A percentile compares a stretch with the other conserved stretches of the same genome.
These are phyloP conservation scores for Hybognathus amarus DNA, from an alignment of 2,797 vertebrate species.

Conservation along the genomic window DNA sequence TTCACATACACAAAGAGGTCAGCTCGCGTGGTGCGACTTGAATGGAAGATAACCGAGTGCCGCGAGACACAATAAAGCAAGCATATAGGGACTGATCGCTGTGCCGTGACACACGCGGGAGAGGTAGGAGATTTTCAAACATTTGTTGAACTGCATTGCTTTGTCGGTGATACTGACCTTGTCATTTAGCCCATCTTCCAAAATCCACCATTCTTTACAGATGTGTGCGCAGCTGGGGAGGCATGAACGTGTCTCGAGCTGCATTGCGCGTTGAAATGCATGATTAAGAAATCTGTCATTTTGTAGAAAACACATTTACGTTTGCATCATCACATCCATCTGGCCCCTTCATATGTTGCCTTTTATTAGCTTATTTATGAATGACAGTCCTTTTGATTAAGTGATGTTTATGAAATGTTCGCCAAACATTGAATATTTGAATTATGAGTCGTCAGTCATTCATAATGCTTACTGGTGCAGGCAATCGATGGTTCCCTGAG, in stretches of 20 bases:
- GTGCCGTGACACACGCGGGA: conserved; percentile 52
- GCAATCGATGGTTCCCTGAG: conserved; percentile 11
- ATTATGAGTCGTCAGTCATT: conserved; percentile 36
- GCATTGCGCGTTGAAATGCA: conserved; percentile 39
- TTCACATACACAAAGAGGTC: conserved; percentile 74
- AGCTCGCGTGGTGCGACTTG: conserved; percentile 63
- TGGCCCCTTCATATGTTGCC: background rate
- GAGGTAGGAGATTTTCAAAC: conserved; percentile 57
- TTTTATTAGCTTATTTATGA: conserved; percentile 21
- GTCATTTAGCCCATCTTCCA: conserved; percentile 69
- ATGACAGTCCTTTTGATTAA: conserved; percentile 36
- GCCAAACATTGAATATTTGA: conserved; percentile 4
- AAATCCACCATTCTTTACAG: conserved; percentile 69
- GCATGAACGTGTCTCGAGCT: conserved; percentile 44
- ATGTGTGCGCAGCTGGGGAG: conserved; percentile 55
- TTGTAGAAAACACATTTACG: conserved; percentile 14
- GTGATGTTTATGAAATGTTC: background rate
- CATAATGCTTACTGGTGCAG: conserved; percentile 34
- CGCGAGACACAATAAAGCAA: conserved; percentile 54
- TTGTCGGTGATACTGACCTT: conserved; percentile 71
- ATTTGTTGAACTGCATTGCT: conserved; percentile 43
- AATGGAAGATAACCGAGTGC: conserved; percentile 55
- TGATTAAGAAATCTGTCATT: background rate
- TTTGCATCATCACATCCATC: conserved; percentile 31
- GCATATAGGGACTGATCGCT: conserved; percentile 25